phyloP scores from a whole-genome alignment of 2,888 invertebrate species.

The Nysson spinosus region DNA sequence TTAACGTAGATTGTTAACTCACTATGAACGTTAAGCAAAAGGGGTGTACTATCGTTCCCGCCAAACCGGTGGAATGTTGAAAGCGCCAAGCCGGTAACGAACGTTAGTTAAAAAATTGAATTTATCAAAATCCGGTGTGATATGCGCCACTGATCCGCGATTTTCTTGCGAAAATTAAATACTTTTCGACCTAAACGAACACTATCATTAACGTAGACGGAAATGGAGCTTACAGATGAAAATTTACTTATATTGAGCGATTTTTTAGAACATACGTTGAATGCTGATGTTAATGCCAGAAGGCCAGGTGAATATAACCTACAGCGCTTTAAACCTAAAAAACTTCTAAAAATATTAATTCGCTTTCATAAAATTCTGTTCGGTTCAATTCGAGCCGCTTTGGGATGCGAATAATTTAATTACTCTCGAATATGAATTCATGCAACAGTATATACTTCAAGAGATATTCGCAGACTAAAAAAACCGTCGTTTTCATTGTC shows the following conservation, averaged over 20 bases:
- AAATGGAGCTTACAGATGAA: constrained; percentile 93
- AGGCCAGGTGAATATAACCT: constrained; percentile 85
- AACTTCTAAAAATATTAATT: constrained; percentile 1
- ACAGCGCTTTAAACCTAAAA: neutral
- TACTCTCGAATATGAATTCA: too few relatives aligned
- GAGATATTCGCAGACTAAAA: too few relatives aligned
- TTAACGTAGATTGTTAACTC: too few relatives aligned
- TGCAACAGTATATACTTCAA: too few relatives aligned
- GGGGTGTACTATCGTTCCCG: constrained; percentile 29
- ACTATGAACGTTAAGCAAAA: too few relatives aligned
- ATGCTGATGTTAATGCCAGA: constrained; percentile 88
- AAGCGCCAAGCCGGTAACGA: constrained; percentile 28
- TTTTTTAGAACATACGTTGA: constrained; percentile 93
- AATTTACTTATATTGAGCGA: constrained; percentile 89
- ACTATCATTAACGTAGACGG: constrained; percentile 5
- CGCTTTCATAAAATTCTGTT: too few relatives aligned
- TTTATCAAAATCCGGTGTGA: constrained; percentile 43
- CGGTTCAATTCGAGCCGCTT: too few relatives aligned
- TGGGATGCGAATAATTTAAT: too few relatives aligned
- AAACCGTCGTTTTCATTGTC: too few relatives aligned
- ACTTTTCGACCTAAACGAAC: constrained; percentile 6
- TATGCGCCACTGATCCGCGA: constrained; percentile 30
- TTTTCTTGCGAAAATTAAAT: constrained; percentile 11
- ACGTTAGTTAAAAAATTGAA: constrained; percentile 37
- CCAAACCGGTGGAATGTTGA: constrained; percentile 15